phyloP scores from a whole-genome alignment of 1,140 invertebrate genomes.

The Habropoda laboriosa region DNA sequence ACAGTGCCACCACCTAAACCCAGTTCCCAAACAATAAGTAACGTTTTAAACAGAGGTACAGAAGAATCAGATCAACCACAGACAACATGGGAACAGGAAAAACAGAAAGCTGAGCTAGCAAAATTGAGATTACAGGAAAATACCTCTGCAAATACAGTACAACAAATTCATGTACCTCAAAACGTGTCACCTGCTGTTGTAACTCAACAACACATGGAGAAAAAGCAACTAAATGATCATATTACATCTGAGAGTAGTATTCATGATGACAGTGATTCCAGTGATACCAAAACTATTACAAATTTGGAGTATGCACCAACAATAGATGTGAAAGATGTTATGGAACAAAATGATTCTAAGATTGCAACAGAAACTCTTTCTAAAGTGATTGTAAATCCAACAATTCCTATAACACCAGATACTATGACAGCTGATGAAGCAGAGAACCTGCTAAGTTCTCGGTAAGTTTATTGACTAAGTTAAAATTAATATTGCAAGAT shows the following conservation, averaged over 20 bases:
- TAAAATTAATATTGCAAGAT: not conserved
- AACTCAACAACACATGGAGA: slow-evolving; percentile 38
- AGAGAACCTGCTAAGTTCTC: slow-evolving; percentile 90
- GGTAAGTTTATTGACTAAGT: slow-evolving; percentile 81
- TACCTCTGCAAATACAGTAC: slow-evolving; percentile 39
- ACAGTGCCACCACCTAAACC: slow-evolving; percentile 17
- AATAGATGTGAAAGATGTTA: slow-evolving; percentile 55
- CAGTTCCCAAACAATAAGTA: slow-evolving; percentile 42
- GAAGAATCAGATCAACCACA: slow-evolving; percentile 67
- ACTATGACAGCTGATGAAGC: slow-evolving; percentile 92
- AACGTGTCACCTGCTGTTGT: slow-evolving; percentile 28
- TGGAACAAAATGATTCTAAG: slow-evolving; percentile 46
- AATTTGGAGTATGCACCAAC: slow-evolving; percentile 63
- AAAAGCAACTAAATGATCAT: slow-evolving; percentile 48
- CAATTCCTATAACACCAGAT: slow-evolving; percentile 81
- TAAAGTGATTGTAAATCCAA: slow-evolving; percentile 65
- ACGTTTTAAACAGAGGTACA: slow-evolving; percentile 31
- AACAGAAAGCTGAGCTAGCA: slow-evolving; percentile 76
- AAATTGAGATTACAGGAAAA: slow-evolving; percentile 71
- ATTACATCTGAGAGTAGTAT: slow-evolving; percentile 53
- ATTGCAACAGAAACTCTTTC: slow-evolving; percentile 55
- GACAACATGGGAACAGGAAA: slow-evolving; percentile 79
- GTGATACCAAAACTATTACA: slow-evolving; percentile 71
- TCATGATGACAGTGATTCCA: slow-evolving; percentile 73
- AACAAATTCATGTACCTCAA: slow-evolving; percentile 47